Evolutionary conservation across 2,888 invertebrate species (phyloP).

Genomic region (Ametastegia equiseti): DNA sequence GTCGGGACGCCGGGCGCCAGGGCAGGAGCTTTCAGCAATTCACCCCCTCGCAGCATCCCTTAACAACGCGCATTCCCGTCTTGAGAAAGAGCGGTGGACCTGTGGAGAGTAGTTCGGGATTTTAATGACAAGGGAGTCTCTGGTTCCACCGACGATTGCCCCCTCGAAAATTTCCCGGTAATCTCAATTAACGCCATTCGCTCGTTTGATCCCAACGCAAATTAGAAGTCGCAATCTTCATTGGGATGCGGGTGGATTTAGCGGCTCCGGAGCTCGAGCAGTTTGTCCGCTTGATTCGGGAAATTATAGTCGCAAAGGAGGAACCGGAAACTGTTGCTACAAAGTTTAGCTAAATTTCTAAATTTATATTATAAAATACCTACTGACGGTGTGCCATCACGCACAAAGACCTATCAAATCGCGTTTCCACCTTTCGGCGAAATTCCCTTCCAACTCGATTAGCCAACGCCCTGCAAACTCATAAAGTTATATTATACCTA

Average conservation of each 20-base stretch:
- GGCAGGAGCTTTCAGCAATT: background rate
- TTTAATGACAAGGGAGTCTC: constrained; percentile 10
- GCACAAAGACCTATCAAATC: too few species aligned
- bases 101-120: constrained; percentile 6
- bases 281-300: background rate
- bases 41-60: constrained; percentile 44
- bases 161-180: background rate
- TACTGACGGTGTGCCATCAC: too few species aligned
- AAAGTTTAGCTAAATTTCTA: too few species aligned
- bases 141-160: background rate
- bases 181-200: constrained; percentile 6
- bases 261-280: background rate
- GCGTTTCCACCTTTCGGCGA: too few species aligned
- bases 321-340: too few species aligned
- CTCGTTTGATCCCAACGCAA: background rate
- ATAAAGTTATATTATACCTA: background rate
- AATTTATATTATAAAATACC: too few species aligned
- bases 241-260: background rate
- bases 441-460: too few species aligned
- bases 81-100: background rate
- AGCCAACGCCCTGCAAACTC: background rate
- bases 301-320: too few species aligned
- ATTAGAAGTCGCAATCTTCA: background rate
- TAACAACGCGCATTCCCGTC: constrained; percentile 38
- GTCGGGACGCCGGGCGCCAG: constrained; percentile 61